Base-by-base conservation (phyloP, 2,888 invertebrate genomes). In the Pandemis cinnamomeana region DNA sequence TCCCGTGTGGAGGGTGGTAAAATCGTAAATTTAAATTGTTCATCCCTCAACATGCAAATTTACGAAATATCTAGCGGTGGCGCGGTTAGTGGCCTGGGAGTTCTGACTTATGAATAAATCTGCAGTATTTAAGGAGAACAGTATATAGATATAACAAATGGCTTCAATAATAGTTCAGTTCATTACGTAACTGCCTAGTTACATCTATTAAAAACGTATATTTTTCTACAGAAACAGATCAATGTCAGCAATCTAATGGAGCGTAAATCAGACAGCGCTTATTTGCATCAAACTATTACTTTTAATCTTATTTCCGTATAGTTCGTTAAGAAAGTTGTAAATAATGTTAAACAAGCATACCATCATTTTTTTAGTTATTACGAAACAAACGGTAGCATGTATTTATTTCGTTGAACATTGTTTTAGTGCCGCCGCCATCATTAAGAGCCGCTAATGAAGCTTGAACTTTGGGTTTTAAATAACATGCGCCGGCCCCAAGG, bases 1-100 rank as follows among this genome's bases (percentile, higher is more conserved):
- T 81, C 78, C 84, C 86, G 82, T 87, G 78, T 82, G 80, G 87
- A 89, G 91, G 92, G 90, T 83, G 88, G 86, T 79, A 87, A 87
- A 91, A 91, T 89, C 93, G 93, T 93, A 93, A 94, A 93, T 94
- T 93, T 91, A 92, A 93, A 93, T 92, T 91, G 93, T 92, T 90
- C 91, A 91, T 89, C 89, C 90, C 89, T 89, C 88, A 88, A 90
- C 89, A 93, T 92, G 93, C 89, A 92, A 93, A 93, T 93, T 92
- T 91, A 86, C 86, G 71, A 71, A 74, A 74, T 74, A 74, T 74
- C 74, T 74, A 74, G 74, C 74, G 70, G 67, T 89, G 86, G 89
- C 86, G 89, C 90, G 89, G 90, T 89, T 87, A 89, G 85, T 82
- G 82, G 70, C 70, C 66, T 61, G 74, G 74, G 74, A 74, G 70